Percentiles rank a stretch among this genome's conserved stretches.
phyloP scores from a whole-genome alignment of 2,797 vertebrate genomes.

The Sebastes umbrosus region DNA sequence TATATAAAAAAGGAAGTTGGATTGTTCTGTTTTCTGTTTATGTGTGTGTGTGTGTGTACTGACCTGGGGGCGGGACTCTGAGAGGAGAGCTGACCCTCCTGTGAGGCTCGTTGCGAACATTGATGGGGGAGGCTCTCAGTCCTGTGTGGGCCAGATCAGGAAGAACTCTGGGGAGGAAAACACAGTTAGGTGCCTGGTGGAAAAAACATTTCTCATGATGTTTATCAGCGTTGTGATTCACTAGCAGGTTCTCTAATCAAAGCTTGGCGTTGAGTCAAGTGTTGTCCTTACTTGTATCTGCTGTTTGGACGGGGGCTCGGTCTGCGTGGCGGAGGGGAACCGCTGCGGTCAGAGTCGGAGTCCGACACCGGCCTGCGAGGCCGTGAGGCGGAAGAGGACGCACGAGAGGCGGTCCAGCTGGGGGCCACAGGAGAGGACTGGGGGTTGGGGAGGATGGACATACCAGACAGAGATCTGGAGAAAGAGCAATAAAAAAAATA shows the following conservation, averaged over 20 bases:
- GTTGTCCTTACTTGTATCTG: constrained; percentile 80
- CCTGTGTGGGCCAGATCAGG: constrained; percentile 70
- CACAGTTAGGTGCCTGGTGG: not conserved
- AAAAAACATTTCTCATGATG: not conserved
- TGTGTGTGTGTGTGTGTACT: constrained; percentile 6
- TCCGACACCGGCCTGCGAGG: constrained; percentile 81
- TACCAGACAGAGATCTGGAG: constrained; percentile 74
- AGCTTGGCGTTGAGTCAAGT: not conserved
- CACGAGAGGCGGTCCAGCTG: constrained; percentile 53
- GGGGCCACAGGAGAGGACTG: constrained; percentile 67
- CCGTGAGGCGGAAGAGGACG: constrained; percentile 69
- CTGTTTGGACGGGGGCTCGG: constrained; percentile 62
- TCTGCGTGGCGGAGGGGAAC: constrained; percentile 65
- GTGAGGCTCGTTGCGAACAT: constrained; percentile 64
- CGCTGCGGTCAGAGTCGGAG: constrained; percentile 81
- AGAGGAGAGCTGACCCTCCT: constrained; percentile 75
- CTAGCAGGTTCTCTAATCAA: not conserved
- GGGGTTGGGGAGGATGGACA: constrained; percentile 79
- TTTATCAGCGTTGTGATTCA: not conserved
- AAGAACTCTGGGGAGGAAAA: constrained; percentile 60
- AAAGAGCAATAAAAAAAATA: not conserved
- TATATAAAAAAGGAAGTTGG: not conserved
- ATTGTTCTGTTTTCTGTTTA: not conserved
- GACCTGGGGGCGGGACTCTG: constrained; percentile 76
- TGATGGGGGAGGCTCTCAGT: constrained; percentile 65